Percentiles rank a stretch among this genome's conserved stretches.
Conservation (phyloP, 2,113 vertebrate species). For the Capricornis sumatraensis region DNA sequence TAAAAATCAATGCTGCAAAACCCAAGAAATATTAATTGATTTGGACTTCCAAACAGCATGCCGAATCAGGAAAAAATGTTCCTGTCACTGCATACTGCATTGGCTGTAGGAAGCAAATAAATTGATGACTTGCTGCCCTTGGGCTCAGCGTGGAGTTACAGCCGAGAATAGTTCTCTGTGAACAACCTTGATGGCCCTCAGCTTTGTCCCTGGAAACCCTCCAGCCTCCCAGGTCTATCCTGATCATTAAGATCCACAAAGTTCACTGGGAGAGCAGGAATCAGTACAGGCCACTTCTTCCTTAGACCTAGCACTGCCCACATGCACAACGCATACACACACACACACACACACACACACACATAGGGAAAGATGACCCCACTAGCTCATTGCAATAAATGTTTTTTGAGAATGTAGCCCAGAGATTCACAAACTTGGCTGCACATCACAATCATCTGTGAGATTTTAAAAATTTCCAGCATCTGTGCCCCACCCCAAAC, state of each 20-base stretch:
- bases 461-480: not conserved
- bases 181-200: not conserved
- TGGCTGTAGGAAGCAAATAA: slow-evolving; percentile 14
- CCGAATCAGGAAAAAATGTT: slow-evolving; percentile 20
- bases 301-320: not conserved
- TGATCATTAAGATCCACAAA: not conserved
- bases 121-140: slow-evolving; percentile 28
- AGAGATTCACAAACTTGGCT: not conserved
- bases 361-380: not conserved
- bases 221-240: not conserved
- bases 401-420: not conserved
- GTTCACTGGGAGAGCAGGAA: not conserved
- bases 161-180: not conserved
- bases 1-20: slow-evolving; percentile 55
- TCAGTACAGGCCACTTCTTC: not conserved
- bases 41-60: slow-evolving; percentile 24
- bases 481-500: not conserved
- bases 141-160: not conserved
- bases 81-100: not conserved
- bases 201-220: not conserved
- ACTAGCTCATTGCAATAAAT: not conserved
- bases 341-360: not conserved
- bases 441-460: not conserved
- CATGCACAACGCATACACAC: too few species aligned
- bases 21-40: slow-evolving; percentile 40